Evolutionary conservation across 2,888 invertebrate genomes (phyloP), one percentile per base, ranked within the genome.

Genomic region (Melolontha melolontha): DNA sequence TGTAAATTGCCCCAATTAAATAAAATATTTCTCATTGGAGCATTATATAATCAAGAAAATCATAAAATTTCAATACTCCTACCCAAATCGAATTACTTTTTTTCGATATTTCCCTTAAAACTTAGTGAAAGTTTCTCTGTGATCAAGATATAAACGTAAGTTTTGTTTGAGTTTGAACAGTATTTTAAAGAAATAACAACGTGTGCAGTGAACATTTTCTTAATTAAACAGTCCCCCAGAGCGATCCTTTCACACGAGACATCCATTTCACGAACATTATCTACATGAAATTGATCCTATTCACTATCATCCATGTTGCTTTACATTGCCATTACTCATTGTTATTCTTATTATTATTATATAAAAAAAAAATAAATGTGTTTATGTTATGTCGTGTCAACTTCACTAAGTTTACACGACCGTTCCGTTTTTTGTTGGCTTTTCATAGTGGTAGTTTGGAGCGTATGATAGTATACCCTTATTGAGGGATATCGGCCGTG

Each of bases 391-490:
- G 44, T 50, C 40, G 59, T 68, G 49, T 68, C 40, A 27, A 66
- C 34, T 52, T 66, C 57, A 59, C 73, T 74, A 75, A 72, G 75
- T 75, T 75, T 75, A 75, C 75, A 75, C 75, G 72, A 62, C 59
- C 59, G 59, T 62, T 62, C 22, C 17, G 8, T 55, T 72, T 47
- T 68, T 54, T 51, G 51, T 68, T 63, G 66, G 71, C 71, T 71
- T 69, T 62, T 29, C 17, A 47, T 47, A 49, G 59, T 49, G 12
- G 47, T 62, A 62, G 47, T 29, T 59, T 57, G 34, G 16, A 62
- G 47, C 47, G 12, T 16, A 47, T 11, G 27, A 42, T 39, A 57
- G 14, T 57, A 57, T 57, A 22, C 6, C 34, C 34, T 41, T n/a
- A 50, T 50, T 50, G 22, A 17, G 11, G 5, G 49, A 34, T 17